Base-by-base conservation (phyloP, 2,113 vertebrate genomes). In the Triplophysa rosa region DNA sequence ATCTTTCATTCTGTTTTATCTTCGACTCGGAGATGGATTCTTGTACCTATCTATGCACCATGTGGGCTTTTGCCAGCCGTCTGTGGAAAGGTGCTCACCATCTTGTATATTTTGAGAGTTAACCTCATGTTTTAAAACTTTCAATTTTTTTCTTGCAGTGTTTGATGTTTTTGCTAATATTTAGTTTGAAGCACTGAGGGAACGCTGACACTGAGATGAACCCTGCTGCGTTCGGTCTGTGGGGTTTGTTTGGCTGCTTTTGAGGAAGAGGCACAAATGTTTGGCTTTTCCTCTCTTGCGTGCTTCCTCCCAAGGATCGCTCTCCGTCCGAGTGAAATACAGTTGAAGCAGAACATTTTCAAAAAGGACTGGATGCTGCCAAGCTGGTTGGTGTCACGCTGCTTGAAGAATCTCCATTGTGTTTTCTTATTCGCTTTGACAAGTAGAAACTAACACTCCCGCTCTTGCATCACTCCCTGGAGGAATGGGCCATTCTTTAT, bases 371-470 rank as follows among this genome's bases (percentile, higher is more conserved):
- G 7, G 77, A 47, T 52, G 8, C 58, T 42, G 52, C 49, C 61
- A 68, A 49, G 47, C 19, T 23, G 21, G 13, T 71, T 71, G 52
- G 52, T 17, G 49, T 76, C 70, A 69, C 26, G 66, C 71, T 66
- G 67, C 63, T 62, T 58, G 33, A 70, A 71, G 40, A 70, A 80
- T 67, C 61, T 71, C n/a, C 8, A 54, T 23, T 58, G 11, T 77
- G 16, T 73, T 73, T 73, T 80, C 33, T n/a, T 73, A 19, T 71
- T 80, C 54, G n/a, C 62, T 73, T 56, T 78, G 54, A 76, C 71
- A 79, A 77, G 40, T 75, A 58, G 47, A 71, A 81, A 75, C 49
- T 66, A 64, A 33, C 66, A 61, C 42, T 78, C 17, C 37, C 63
- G 65, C 8, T 37, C 40, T 72, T 72, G 62, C 76, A 59, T 71